Base-by-base conservation (phyloP, 2,888 invertebrate genomes). In the Alcis repandata region DNA sequence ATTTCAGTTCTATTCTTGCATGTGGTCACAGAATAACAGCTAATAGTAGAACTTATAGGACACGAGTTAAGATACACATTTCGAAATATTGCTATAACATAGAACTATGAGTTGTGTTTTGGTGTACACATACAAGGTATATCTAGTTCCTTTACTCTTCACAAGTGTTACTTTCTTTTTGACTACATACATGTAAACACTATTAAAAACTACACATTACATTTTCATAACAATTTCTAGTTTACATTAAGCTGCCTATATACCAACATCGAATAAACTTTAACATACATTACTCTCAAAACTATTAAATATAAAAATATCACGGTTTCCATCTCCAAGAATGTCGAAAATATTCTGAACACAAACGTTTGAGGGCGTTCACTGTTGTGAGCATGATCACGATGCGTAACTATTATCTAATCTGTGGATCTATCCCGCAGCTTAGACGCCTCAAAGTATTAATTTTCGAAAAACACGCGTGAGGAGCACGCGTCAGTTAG, bases 261-360 rank as follows among this genome's bases (percentile, higher is more conserved):
- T 45, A 49, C 17, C 41, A 63, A 63, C 63, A 48, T 41, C n/a
- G 17, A 64, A 64, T 59, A 64, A 59, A 59, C 40, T 53, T 58
- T 53, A 63, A 62, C 49, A 62, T 15, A 15, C 51, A 46, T 40
- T 27, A 27, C 27, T 17, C 45, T 40, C 40, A 49, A 32, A 53
- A 40, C 36, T 43, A 57, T 57, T 40, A 15, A n/a, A 51, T 53
- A 57, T 36, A 40, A 48, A 56, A 62, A 62, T 62, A 62, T 57
- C 63, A 63, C 63, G 38, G 20, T 27, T 11, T 32, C 20, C 43
- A 51, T 38, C 40, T 13, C 2, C 46, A n/a, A 58, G 40, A 15
- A 32, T n/a, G 15, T 20, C 15, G 9, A 22, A 45, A 13, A 7
- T 9, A 48, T 43, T 59, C 36, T 52, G 59, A 52, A 52, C 59